phyloP scores from a whole-genome alignment of 2,113 vertebrate genomes.

The Pachyramphus minor region DNA sequence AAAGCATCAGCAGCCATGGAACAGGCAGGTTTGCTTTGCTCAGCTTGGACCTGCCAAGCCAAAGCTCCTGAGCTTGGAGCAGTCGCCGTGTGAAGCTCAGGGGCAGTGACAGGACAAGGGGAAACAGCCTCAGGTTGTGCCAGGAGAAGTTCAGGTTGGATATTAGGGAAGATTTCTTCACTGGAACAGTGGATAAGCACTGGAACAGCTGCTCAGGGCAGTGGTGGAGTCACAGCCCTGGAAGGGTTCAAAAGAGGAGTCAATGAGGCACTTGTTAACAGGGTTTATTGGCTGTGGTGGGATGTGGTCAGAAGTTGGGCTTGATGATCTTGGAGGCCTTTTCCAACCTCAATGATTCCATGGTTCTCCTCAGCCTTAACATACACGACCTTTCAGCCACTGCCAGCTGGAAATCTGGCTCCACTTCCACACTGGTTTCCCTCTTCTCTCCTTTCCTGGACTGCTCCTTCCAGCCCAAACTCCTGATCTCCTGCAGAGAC shows the following conservation, averaged over 20 bases:
- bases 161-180: too few relatives aligned
- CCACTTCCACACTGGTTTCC: not conserved
- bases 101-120: not conserved
- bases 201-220: not conserved
- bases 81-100: not conserved
- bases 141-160: not conserved
- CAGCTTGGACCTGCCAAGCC: not conserved
- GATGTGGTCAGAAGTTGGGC: not conserved
- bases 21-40: not conserved
- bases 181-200: too few relatives aligned
- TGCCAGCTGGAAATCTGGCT: not conserved
- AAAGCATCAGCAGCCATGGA: not conserved
- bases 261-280: not conserved
- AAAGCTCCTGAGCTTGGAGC: rapidly evolving
- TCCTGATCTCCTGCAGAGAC: not conserved
- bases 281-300: not conserved
- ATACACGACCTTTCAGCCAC: rapidly evolving
- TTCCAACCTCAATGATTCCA: not conserved
- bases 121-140: not conserved
- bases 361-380: not conserved
- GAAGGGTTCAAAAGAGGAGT: not conserved
- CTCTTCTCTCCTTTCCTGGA: not conserved
- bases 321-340: not conserved
- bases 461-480: not conserved
- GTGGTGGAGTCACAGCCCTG: not conserved